Base-by-base conservation (phyloP, 2,113 vertebrate genomes). In the Proteles cristata region DNA sequence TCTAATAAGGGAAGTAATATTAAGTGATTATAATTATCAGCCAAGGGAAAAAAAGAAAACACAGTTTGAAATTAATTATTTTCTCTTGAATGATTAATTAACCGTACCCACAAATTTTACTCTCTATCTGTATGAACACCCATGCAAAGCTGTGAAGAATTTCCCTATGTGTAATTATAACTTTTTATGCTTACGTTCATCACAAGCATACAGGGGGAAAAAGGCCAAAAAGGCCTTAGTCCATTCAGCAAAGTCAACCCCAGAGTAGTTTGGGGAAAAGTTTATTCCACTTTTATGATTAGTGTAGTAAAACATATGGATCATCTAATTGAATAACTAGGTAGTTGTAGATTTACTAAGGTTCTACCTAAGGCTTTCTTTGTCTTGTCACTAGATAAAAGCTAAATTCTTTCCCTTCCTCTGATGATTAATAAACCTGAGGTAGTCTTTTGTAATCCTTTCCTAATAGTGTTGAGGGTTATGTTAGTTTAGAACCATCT, bases 111-210 rank as follows among this genome's bases (percentile, higher is more conserved):
- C 19, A 84, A 77, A 58, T 63, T 77, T 80, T 91, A 76, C 21
- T 74, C 11, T 89, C 87, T 74, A 15, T 89, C 87, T 86, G 48
- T 16, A 39, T 28, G 17, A 58, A 48, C 15, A n/a, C 33, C 19
- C 45, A 53, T 45, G 45, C 33, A 71, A 48, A 96, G 21, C 87
- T 71, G 43, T 93, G 53, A 26, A 87, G 48, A 95, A 81, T 94
- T 66, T 77, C 33, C 4, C 85, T 79, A 68, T 90, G 53, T 88
- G 7, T 91, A 76, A 82, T 50, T 89, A 48, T 55, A 48, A 66
- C 14, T 94, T 95, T 65, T 61, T 61, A 84, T 43, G 11, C 28
- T 80, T 73, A 48, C 55, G 39, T 45, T 31, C 66, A 11, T 84
- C 50, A 88, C 61, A 74, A 83, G 16, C 33, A 93, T 71, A 69